Evolutionary conservation across 2,797 vertebrate species (phyloP), one percentile per base, ranked within the genome.

Genomic region (Neopelma chrysocephalum): DNA sequence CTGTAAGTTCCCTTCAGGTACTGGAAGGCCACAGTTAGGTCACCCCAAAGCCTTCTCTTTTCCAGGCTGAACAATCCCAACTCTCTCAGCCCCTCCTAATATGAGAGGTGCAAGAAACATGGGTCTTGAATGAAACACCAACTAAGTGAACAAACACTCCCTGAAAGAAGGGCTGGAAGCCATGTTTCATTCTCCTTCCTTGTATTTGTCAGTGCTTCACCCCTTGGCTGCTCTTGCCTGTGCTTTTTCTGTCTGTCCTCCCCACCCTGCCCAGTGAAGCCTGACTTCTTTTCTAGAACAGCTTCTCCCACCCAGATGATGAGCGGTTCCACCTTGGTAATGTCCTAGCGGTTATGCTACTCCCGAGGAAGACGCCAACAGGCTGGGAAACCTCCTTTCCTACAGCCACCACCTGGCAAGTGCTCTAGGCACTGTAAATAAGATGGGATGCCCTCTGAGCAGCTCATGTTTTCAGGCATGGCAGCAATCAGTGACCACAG

Each of bases 341-440:
- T 5, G 34, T 34, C 45, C 57, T 38, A 17, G 29, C 7, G 29
- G 43, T 78, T 56, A 48, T 3, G 17, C 36, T 47, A 4, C 36
- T 61, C 34, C n/a, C 0, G 0, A 61, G 57, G 25, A 72, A 81
- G 38, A 54, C 6, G 12, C 14, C 3, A 0, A 68, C 6, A 13
- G 32, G 38, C 36, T 34, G 23, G 36, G 20, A 87, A 75, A 62
- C 25, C 65, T 71, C 51, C 57, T 50, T 69, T 56, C 50, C 25
- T 45, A 45, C 31, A 89, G 71, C 50, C 27, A 57, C 45, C 18
- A 19, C 43, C 34, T 22, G 50, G 80, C 40, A 71, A 57, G 38
- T 15, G 72, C 62, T 82, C 16, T 17, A n/a, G 47, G 48, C 34
- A 20, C 36, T 23, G 18, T 40, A 62, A 61, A 47, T 32, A 31